Base-by-base conservation (phyloP, 2,113 vertebrate species). In the Enhydra lutris region DNA sequence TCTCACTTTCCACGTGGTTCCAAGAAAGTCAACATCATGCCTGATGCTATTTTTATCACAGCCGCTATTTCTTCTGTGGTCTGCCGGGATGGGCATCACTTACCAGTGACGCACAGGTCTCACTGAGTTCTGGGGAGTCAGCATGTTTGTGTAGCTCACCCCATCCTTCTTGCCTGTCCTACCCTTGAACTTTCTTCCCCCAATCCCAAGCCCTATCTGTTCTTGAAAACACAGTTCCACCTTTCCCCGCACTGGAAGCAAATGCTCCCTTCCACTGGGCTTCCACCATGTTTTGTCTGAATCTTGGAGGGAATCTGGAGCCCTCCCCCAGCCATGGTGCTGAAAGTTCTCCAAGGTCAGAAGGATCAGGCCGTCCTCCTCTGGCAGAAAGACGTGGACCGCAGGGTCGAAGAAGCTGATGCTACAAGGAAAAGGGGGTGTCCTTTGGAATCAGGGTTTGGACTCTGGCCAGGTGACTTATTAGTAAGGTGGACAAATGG, bases 11-110 rank as follows among this genome's bases (percentile, higher is more conserved):
- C 57, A 59, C 34, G 23, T 61, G 90, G 15, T 50, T 93, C 57
- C 78, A 63, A 67, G 81, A 65, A 31, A 6, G 11, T 50, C 84
- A 3, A 0, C 7, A 2, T 65, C 73, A n/a, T 81, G 24, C 4
- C 85, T 78, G 80, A 21, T 7, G 61, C 52, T 96, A 45, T 96
- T 91, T 95, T 94, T 71, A 47, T 47, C 39, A 4, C 13, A 52
- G 63, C 24, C 57, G 18, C 3, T 50, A 73, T 69, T 93, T 88
- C 39, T 45, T 87, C 85, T 24, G 34, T 80, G 93, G 87, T 76
- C 47, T 69, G 45, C 3, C 0, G 83, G 52, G 79, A 34, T 18
- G 59, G 59, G 20, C 34, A 3, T 55, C 23, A 3, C 34, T n/a
- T 39, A 63, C 8, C 36, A 52, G 67, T 26, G 90, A 74, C 0